phyloP scores from a whole-genome alignment of 1,140 invertebrate species.

The Camponotus floridanus region DNA sequence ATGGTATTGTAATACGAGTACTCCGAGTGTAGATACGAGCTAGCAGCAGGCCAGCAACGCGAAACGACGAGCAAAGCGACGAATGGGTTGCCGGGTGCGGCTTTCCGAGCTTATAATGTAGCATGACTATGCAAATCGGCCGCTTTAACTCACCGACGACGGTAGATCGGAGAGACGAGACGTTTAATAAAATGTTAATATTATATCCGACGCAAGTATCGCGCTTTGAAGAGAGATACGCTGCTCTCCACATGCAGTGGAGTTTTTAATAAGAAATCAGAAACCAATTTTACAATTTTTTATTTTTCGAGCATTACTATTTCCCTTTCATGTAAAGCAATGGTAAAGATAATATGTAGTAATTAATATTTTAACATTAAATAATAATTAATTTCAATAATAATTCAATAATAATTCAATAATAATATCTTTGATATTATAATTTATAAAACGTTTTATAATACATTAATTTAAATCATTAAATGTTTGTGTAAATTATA shows the following conservation, averaged over 20 bases:
- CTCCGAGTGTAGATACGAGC: slow-evolving; percentile 50
- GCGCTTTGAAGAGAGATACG: neutral
- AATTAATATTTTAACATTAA: slow-evolving; percentile 18
- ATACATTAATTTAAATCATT: neutral
- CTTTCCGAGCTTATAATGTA: slow-evolving; percentile 52
- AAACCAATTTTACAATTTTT: slow-evolving; percentile 34
- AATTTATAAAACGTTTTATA: neutral
- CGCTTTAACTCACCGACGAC: slow-evolving; percentile 49
- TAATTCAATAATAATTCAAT: neutral
- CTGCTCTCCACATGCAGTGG: neutral
- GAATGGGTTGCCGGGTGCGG: slow-evolving; percentile 45
- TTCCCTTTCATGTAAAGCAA: neutral
- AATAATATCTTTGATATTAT: neutral
- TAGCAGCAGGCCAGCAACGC: slow-evolving; percentile 31
- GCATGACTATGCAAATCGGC: slow-evolving; percentile 59
- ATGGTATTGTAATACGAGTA: slow-evolving; percentile 59
- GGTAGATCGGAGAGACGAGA: slow-evolving; percentile 22
- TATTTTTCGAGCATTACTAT: neutral
- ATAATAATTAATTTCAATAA: neutral
- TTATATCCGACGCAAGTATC: slow-evolving; percentile 30
- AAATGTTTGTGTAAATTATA: no score
- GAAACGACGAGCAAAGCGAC: slow-evolving; percentile 45
- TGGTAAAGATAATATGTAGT: neutral
- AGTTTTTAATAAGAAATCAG: slow-evolving; percentile 49
- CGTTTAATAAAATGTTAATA: slow-evolving; percentile 66